Evolutionary conservation across 2,113 vertebrate genomes (phyloP), one percentile per base, ranked within the genome.

Genomic region (Hippocampus mohnikei): DNA sequence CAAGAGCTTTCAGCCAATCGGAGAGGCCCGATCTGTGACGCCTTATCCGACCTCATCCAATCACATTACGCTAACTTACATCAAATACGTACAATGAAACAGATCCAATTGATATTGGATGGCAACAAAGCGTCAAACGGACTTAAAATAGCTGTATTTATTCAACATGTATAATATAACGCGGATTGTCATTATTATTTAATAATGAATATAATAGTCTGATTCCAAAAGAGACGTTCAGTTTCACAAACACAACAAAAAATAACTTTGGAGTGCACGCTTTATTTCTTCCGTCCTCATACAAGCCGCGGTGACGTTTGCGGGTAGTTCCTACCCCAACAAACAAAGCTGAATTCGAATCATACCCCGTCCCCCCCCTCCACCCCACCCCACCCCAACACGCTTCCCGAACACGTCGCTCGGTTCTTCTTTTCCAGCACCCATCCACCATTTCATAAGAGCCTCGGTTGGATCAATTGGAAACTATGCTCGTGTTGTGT

Each of bases 261-360:
- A 53, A 53, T 10, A n/a, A 12, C 8, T 27, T 6, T 25, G 8
- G 58, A 33, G 58, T 60, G 3, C 15, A 16, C 18, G 15, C 16
- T 33, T 33, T 18, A 6, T 60, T 74, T 84, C 80, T 82, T 52
- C 2, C 4, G 52, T 8, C 3, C 50, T 44, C 72, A 81, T 84
- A 83, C 81, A 4, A 29, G 2, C 52, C 52, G 10, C 9, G 1
- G 13, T 60, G 58, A 60, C 58, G 15, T 60, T 8, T 11, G 18
- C 29, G 61, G 20, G 71, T 87, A 48, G 84, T 88, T 90, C 84
- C 82, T 33, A 75, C 62, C 72, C 29, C 75, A 69, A 79, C 72
- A 82, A 83, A 80, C 81, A 83, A 86, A 75, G 76, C 80, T 79
- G 63, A 72, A 55, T n/a, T 66, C 60, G 64, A 52, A 42, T 7